Conservation (phyloP, 2,888 invertebrate species). For the Conistra vaccinii region DNA sequence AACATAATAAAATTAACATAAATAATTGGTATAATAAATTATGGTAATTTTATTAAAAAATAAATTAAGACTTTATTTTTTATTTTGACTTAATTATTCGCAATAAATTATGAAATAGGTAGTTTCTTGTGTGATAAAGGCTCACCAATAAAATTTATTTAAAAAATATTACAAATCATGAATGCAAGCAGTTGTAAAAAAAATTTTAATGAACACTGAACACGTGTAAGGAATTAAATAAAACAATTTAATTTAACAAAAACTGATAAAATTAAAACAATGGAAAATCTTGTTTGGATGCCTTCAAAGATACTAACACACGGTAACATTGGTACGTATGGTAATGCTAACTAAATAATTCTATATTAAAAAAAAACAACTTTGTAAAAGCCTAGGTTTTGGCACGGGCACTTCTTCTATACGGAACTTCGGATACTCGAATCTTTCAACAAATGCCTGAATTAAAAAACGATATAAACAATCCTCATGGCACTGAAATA, state of each 20-base stretch:
- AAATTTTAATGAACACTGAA: conserved; percentile 5
- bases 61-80: not conserved
- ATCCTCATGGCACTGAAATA: not conserved
- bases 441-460: not conserved
- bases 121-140: not conserved
- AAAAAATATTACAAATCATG: not conserved
- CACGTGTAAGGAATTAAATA: conserved; percentile 8
- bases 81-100: not conserved
- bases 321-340: conserved; percentile 39
- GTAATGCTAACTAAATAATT: not conserved
- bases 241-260: not conserved
- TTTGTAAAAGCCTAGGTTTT: not conserved
- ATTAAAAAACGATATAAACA: not conserved
- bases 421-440: not conserved
- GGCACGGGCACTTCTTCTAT: not conserved
- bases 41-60: conserved; percentile 9
- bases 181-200: conserved; percentile 11
- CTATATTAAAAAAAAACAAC: not conserved
- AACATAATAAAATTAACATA: conserved; percentile 41
- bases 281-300: not conserved
- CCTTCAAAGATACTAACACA: not conserved
- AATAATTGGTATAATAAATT: conserved; percentile 24
- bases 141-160: not conserved
- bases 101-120: not conserved
- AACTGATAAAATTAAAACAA: not conserved